phyloP scores from a whole-genome alignment of 2,797 vertebrate species.

The Setipinna tenuifilis region DNA sequence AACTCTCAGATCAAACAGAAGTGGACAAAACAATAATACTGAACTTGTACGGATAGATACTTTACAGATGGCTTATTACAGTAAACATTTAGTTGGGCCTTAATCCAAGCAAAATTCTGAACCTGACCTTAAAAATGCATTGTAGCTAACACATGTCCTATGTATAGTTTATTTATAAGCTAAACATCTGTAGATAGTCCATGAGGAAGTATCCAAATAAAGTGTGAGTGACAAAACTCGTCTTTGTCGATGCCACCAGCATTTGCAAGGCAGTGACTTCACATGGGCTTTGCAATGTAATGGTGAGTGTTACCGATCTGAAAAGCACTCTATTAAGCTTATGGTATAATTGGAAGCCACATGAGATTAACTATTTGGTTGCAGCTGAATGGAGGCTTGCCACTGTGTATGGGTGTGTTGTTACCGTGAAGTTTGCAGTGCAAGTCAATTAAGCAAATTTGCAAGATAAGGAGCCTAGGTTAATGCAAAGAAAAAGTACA shows the following conservation, averaged over 20 bases:
- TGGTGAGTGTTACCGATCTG: neutral
- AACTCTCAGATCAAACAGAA: no score
- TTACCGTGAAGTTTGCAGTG: slow-evolving; percentile 28
- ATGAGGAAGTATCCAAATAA: no score
- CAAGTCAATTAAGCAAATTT: slow-evolving; percentile 44
- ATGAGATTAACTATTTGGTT: slow-evolving; percentile 31
- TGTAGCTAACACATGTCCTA: no score
- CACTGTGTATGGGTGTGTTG: neutral
- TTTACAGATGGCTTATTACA: no score
- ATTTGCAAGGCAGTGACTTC: neutral
- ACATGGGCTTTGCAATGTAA: no score
- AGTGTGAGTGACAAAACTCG: neutral
- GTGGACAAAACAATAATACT: no score
- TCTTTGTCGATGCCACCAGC: neutral
- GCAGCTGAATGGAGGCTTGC: slow-evolving; percentile 15
- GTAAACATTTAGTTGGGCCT: no score
- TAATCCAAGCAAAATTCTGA: no score
- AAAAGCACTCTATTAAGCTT: slow-evolving; percentile 36
- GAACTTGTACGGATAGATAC: no score
- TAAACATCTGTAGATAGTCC: no score
- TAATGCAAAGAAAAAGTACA: slow-evolving; percentile 23
- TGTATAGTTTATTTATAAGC: no score
- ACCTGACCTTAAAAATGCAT: no score
- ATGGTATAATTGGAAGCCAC: slow-evolving; percentile 44
- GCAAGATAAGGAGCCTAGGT: slow-evolving; percentile 31